These are phyloP conservation scores for Lasioglossum oenotherae DNA, from an alignment of 2,888 invertebrate genomes.

Conservation along the genomic window DNA sequence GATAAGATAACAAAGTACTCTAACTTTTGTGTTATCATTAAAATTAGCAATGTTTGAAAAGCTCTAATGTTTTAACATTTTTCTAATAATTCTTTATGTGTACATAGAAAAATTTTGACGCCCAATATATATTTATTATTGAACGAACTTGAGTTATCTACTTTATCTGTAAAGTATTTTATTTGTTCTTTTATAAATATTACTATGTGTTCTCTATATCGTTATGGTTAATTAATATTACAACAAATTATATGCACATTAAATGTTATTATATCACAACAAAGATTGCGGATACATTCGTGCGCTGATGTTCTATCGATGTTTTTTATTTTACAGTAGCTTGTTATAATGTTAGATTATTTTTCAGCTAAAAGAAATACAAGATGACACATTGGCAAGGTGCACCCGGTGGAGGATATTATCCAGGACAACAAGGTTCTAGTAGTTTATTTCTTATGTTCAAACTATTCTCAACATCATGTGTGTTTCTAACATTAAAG, in stretches of 20 bases:
- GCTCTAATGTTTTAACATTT: not conserved
- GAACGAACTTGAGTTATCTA: not conserved
- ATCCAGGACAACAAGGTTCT: slow-evolving; percentile 83
- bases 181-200: not conserved
- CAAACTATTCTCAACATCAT: slow-evolving; percentile 19
- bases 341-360: slow-evolving; percentile 74
- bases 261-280: slow-evolving; percentile 7
- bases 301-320: slow-evolving; percentile 47
- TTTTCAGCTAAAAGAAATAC: slow-evolving; percentile 78
- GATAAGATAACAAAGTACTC: slow-evolving; percentile 24
- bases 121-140: not conserved
- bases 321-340: slow-evolving; percentile 23
- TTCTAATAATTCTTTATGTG: not conserved
- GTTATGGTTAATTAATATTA: not conserved
- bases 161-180: not conserved
- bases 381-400: slow-evolving; percentile 83
- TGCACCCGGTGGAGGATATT: slow-evolving; percentile 80
- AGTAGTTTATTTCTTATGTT: slow-evolving; percentile 62
- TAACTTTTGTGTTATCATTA: not conserved
- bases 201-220: not conserved
- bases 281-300: slow-evolving; percentile 50
- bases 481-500: slow-evolving; percentile 10
- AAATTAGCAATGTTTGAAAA: not conserved
- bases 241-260: not conserved
- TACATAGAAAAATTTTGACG: too few species aligned